Evolutionary conservation across 64 coral and sea anemone species (phyloP).

Genomic region (Astreopora myriophthalma): DNA sequence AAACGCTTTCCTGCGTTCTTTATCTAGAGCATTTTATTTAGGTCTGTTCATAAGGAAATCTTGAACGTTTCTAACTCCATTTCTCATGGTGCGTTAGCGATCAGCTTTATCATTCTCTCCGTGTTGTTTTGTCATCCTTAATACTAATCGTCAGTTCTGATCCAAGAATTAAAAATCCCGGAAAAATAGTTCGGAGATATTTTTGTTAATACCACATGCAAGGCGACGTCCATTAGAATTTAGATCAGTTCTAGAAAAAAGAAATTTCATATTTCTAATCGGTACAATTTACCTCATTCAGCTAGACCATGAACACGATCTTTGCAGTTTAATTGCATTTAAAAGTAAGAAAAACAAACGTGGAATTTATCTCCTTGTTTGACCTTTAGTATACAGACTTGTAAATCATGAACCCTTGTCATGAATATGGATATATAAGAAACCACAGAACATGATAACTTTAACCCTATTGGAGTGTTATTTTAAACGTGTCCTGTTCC

Average conservation of each 20-base stretch:
- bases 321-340: too few species aligned
- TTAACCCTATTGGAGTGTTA: not conserved
- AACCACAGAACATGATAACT: slow-evolving; percentile 36
- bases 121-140: too few species aligned
- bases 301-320: not conserved
- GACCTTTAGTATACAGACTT: not conserved
- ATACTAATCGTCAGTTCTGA: too few species aligned
- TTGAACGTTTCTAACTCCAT: not conserved
- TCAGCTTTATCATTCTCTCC: too few species aligned
- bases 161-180: too few species aligned
- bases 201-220: too few species aligned
- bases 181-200: too few species aligned
- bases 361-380: not conserved
- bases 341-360: not conserved
- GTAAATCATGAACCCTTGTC: not conserved
- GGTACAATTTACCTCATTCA: not conserved
- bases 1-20: not conserved
- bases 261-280: not conserved
- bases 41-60: too few species aligned
- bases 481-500: not conserved
- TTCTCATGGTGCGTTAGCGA: not conserved
- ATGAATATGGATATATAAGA: slow-evolving; percentile 9
- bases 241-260: not conserved
- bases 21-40: not conserved
- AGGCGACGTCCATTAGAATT: not conserved